phyloP scores from a whole-genome alignment of 2,113 vertebrate genomes.

The Laticauda colubrina region DNA sequence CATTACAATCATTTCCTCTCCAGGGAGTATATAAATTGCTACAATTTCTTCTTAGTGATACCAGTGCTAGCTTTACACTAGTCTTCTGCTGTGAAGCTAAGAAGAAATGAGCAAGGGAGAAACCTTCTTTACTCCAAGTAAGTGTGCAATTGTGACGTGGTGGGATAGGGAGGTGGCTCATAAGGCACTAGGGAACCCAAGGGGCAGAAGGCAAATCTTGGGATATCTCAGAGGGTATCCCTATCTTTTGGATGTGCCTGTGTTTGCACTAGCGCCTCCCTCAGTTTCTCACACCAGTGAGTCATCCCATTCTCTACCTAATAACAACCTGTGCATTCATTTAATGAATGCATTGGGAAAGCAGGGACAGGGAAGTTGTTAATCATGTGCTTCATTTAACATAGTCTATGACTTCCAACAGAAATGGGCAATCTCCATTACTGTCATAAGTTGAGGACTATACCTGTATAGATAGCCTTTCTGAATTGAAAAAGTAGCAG shows the following conservation, averaged over 20 bases:
- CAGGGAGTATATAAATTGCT: neutral
- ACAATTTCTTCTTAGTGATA: neutral
- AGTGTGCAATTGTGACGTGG: neutral
- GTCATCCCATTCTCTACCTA: neutral
- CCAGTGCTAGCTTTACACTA: neutral
- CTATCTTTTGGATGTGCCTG: neutral
- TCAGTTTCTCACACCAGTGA: neutral
- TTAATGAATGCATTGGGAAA: neutral
- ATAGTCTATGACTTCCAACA: neutral
- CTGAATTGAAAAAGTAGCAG: neutral
- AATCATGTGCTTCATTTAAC: neutral
- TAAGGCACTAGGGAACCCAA: neutral
- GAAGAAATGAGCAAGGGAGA: neutral
- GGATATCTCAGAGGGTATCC: neutral
- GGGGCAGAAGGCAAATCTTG: neutral
- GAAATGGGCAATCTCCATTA: neutral
- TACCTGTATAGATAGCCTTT: neutral
- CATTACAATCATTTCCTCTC: neutral
- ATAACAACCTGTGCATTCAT: neutral
- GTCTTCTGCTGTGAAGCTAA: neutral
- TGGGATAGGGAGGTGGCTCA: neutral
- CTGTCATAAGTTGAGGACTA: neutral
- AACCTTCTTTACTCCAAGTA: neutral
- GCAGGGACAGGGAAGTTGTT: neutral
- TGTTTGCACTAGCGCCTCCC: neutral